Percentiles rank a stretch among this genome's conserved stretches.
phyloP scores from a whole-genome alignment of 2,888 invertebrate genomes.

The Biston betularia region DNA sequence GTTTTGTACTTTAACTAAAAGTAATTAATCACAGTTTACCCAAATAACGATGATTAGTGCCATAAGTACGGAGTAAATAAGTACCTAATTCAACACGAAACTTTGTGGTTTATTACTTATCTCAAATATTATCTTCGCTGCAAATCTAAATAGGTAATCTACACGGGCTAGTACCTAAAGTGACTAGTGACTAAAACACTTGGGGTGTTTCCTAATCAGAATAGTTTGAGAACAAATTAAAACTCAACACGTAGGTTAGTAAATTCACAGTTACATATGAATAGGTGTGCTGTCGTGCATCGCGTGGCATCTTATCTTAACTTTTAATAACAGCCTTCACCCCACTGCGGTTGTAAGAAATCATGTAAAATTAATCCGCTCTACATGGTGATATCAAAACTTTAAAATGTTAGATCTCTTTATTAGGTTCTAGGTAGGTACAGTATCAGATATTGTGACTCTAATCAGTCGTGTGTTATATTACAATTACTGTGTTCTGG shows the following conservation, averaged over 20 bases:
- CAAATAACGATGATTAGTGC: too few species aligned
- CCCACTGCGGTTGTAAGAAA: conserved; percentile 59
- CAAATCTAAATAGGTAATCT: conserved; percentile 13
- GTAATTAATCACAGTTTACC: too few species aligned
- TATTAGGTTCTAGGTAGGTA: not conserved
- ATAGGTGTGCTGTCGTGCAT: conserved; percentile 65
- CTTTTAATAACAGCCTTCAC: conserved; percentile 69
- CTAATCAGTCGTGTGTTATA: not conserved
- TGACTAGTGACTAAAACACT: conserved; percentile 21
- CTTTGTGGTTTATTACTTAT: not conserved
- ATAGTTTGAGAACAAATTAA: conserved; percentile 47
- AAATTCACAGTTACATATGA: conserved; percentile 12
- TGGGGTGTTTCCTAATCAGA: conserved; percentile 29
- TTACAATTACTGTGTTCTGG: too few species aligned
- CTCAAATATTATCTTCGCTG: conserved; percentile 2
- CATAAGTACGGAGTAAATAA: too few species aligned
- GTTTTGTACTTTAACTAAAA: too few species aligned
- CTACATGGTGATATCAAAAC: conserved; percentile 46
- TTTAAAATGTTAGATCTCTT: conserved; percentile 4
- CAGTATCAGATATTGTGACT: too few species aligned
- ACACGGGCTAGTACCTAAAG: conserved; percentile 6
- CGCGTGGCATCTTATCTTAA: conserved; percentile 71
- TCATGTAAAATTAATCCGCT: conserved; percentile 63
- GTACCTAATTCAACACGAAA: too few species aligned
- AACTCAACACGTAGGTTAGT: conserved; percentile 49